phyloP scores from a whole-genome alignment of 2,113 vertebrate species.

The Bostrychus sinensis region DNA sequence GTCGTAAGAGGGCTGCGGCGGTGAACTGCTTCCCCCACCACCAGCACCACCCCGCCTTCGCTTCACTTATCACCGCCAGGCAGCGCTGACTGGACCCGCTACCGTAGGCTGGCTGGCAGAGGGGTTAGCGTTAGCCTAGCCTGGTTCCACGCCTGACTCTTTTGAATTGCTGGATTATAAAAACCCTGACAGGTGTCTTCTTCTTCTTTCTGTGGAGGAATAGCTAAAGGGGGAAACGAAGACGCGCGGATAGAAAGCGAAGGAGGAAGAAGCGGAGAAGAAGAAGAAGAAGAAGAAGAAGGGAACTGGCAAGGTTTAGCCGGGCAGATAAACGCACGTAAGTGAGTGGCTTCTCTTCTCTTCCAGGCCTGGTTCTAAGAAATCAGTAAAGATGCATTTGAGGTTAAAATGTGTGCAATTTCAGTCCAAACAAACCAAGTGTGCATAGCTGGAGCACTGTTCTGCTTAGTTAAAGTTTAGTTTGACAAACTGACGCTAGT shows the following conservation, averaged over 20 bases:
- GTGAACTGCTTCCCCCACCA: conserved; percentile 27
- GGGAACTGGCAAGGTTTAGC: conserved; percentile 71
- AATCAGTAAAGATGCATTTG: not conserved
- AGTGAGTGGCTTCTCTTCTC: conserved; percentile 41
- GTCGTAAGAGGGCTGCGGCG: conserved; percentile 60
- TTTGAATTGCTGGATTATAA: conserved; percentile 26
- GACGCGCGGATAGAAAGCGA: conserved; percentile 65
- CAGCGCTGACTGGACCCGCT: conserved; percentile 27
- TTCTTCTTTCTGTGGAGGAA: conserved; percentile 38
- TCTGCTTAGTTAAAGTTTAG: conserved; percentile 4
- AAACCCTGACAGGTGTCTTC: conserved; percentile 32
- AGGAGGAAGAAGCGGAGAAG: conserved; percentile 60
- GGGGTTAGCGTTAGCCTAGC: conserved; percentile 18
- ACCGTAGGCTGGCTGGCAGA: conserved; percentile 32
- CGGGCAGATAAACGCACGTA: conserved; percentile 71
- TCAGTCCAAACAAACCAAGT: not conserved
- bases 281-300: no score
- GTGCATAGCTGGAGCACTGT: not conserved
- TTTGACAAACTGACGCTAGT: not conserved
- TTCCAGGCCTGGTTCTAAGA: not conserved
- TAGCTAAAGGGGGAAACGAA: conserved; percentile 58
- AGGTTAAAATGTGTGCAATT: not conserved
- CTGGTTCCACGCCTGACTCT: conserved; percentile 23
- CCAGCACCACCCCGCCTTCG: conserved; percentile 6
- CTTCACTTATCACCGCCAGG: conserved; percentile 42